Evolutionary conservation across 1,140 invertebrate species (phyloP), one percentile per base, ranked within the genome.

Genomic region (Pseudomyrmex dendroicus): DNA sequence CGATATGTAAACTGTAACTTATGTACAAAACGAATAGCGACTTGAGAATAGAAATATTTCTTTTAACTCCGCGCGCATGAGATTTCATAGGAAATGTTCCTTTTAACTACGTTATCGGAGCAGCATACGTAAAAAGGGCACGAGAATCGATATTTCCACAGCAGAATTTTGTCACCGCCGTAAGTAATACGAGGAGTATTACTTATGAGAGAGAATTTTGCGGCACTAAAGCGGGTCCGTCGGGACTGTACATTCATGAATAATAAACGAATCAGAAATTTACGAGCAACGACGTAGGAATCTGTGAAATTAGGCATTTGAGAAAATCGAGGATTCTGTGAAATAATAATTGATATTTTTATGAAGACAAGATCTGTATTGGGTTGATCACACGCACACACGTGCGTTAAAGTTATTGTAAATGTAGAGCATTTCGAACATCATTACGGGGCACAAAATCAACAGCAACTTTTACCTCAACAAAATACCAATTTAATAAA

Each of bases 21-120:
- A 80, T 59, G 22, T 12, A 22, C 44, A 44, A 72, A 80, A 70
- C 66, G 76, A 80, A 80, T 59, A 35, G 66, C n/a, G 50, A 44
- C 44, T 20, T 13, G 54, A 80, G 76, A 78, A 78, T 78, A 68
- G 54, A 80, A 80, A 80, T 80, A 80, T 80, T 72, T 61, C 66
- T 80, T 72, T 80, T 72, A 80, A 80, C 76, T 20, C 35, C 35
- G 35, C 35, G n/a, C 20, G 12, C 54, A 17, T 1, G 25, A 67
- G 66, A 35, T 35, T 35, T 80, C 59, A 80, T 80, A 80, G 64
- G 64, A 70, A 80, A 70, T 80, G 48, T 72, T 59, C 22, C 66
- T 80, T 20, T 61, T 80, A 70, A 80, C 76, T 50, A 70, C 56
- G 46, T 54, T 17, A 17, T 15, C 2, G 52, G 20, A 3, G 12